Percentiles rank a stretch among this genome's conserved stretches.
phyloP scores from a whole-genome alignment of 2,888 invertebrate species.

The Acrocera orbiculus region DNA sequence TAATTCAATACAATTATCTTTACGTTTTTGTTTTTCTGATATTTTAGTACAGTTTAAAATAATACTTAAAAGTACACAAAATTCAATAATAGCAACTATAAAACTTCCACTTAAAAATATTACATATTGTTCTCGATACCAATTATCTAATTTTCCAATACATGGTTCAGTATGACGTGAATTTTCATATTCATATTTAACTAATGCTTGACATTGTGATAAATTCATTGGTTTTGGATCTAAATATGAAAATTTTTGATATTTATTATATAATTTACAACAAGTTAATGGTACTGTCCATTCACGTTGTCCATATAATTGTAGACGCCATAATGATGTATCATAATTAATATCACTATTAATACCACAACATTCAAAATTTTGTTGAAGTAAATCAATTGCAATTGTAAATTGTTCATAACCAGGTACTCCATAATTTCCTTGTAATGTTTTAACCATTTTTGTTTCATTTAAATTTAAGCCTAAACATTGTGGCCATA shows the following conservation, averaged over 20 bases:
- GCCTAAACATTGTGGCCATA: slow-evolving; percentile 64
- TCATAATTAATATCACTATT: slow-evolving; percentile 62
- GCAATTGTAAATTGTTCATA: slow-evolving; percentile 55
- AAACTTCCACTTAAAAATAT: slow-evolving; percentile 48
- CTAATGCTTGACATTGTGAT: slow-evolving; percentile 45
- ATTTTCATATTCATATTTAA: slow-evolving; percentile 21
- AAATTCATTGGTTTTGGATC: slow-evolving; percentile 59
- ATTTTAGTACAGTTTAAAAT: slow-evolving; percentile 51
- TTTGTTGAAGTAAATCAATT: slow-evolving; percentile 58
- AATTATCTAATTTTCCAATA: slow-evolving; percentile 46
- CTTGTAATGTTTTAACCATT: slow-evolving; percentile 52
- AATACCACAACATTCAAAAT: slow-evolving; percentile 63
- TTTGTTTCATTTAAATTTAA: slow-evolving; percentile 48
- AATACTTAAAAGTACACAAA: slow-evolving; percentile 50
- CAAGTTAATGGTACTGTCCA: slow-evolving; percentile 51
- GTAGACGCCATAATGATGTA: slow-evolving; percentile 61
- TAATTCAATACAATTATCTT: slow-evolving; percentile 14
- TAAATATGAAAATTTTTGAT: slow-evolving; percentile 42
- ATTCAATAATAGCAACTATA: slow-evolving; percentile 51
- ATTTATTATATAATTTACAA: slow-evolving; percentile 43
- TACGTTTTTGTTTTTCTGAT: slow-evolving; percentile 12
- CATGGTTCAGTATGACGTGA: slow-evolving; percentile 36
- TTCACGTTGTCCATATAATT: slow-evolving; percentile 51
- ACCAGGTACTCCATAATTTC: slow-evolving; percentile 60
- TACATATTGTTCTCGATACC: slow-evolving; percentile 60